phyloP scores from a whole-genome alignment of 2,797 vertebrate species.

The Meriones psammophilus region DNA sequence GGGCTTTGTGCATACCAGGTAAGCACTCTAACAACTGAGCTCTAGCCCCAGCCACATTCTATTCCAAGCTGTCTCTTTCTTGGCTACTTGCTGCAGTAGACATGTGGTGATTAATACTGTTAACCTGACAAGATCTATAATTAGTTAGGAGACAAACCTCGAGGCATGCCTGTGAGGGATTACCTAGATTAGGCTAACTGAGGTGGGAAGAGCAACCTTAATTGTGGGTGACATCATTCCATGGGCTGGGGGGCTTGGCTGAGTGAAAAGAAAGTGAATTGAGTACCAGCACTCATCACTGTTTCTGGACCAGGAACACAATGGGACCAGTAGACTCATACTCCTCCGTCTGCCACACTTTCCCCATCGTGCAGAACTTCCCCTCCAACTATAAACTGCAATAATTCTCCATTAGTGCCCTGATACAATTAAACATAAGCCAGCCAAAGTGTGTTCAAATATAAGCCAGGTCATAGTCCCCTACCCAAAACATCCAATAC shows the following conservation, averaged over 20 bases:
- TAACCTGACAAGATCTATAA: not conserved
- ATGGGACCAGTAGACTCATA: not conserved
- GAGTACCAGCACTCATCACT: not conserved
- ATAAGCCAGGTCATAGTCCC: not conserved
- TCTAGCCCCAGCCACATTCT: not conserved
- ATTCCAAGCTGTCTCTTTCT: not conserved
- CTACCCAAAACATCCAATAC: not conserved
- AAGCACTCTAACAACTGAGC: not conserved
- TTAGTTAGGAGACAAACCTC: not conserved
- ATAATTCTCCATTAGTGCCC: constrained; percentile 29
- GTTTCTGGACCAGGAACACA: not conserved
- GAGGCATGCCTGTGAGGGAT: not conserved
- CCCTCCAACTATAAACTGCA: not conserved
- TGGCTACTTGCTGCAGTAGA: constrained; percentile 13
- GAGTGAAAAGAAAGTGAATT: not conserved
- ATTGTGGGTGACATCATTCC: not conserved
- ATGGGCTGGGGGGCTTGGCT: not conserved
- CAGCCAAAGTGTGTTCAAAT: not conserved
- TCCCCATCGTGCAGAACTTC: not conserved
- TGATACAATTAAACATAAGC: constrained; percentile 15
- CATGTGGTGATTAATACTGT: constrained; percentile 29
- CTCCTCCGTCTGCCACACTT: not conserved
- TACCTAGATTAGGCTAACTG: not conserved
- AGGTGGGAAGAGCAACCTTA: not conserved
- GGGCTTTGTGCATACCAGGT: not conserved